A percentile compares a stretch with the other conserved stretches of the same genome.
Evolutionary conservation across 2,797 vertebrate species (phyloP).

Genomic region (Notolepis coatsorum): DNA sequence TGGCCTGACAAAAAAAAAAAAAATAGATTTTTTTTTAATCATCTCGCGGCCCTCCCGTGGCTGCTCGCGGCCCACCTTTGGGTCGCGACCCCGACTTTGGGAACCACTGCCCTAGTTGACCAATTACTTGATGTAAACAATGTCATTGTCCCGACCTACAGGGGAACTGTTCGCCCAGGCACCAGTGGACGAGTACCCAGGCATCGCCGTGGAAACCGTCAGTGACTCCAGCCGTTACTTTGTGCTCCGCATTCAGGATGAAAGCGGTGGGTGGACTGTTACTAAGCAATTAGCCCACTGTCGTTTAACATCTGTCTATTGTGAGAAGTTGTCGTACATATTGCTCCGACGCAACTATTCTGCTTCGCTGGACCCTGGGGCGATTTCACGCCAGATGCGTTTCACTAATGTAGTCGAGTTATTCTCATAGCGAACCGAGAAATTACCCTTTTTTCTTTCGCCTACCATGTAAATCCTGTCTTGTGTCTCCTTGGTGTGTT

Average conservation of each 20-base stretch:
- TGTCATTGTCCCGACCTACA: constrained; percentile 58
- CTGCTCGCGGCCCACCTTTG: too few relatives aligned
- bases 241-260: constrained; percentile 96
- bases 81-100: too few relatives aligned
- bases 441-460: background rate
- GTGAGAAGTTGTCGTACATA: background rate
- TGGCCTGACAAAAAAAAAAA: too few relatives aligned
- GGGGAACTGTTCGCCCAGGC: constrained; percentile 97
- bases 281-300: constrained; percentile 17
- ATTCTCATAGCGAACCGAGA: background rate
- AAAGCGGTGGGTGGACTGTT: constrained; percentile 84
- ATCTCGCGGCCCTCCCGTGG: too few relatives aligned
- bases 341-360: background rate
- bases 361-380: background rate
- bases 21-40: too few relatives aligned
- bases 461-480: background rate
- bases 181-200: constrained; percentile 92
- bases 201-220: constrained; percentile 94
- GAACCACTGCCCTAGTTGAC: too few relatives aligned
- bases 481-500: background rate
- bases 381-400: background rate
- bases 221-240: constrained; percentile 98
- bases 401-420: background rate
- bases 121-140: too few relatives aligned
- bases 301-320: constrained; percentile 13